phyloP scores from a whole-genome alignment of 2,888 invertebrate genomes.

The Melipona beecheii region DNA sequence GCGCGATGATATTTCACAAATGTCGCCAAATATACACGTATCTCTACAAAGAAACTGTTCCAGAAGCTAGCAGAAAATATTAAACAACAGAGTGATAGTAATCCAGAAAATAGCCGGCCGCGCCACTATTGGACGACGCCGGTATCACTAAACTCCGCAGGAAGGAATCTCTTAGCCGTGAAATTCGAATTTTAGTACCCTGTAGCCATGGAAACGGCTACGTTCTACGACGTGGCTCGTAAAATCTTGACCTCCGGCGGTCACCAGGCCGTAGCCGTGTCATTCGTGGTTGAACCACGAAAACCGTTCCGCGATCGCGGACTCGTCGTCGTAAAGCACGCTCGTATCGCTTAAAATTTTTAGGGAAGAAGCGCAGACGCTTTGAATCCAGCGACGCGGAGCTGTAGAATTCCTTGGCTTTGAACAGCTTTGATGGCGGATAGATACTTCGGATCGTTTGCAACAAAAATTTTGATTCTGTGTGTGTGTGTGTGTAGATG shows the following conservation, averaged over 20 bases:
- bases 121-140: neutral
- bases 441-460: too few species aligned
- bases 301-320: neutral
- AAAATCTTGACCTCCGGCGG: neutral
- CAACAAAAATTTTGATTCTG: too few species aligned
- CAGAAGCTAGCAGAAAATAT: neutral
- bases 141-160: neutral
- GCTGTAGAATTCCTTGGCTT: too few species aligned
- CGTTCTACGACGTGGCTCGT: neutral
- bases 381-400: neutral
- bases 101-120: neutral
- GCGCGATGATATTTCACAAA: neutral
- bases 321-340: neutral
- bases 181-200: neutral
- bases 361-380: neutral
- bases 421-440: too few species aligned
- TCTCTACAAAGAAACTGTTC: neutral
- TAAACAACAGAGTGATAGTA: neutral
- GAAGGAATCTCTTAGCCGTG: neutral
- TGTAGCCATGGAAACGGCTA: neutral
- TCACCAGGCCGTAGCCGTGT: neutral
- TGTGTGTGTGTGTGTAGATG: neutral
- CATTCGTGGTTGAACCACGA: neutral
- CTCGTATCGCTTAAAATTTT: neutral
- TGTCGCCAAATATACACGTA: neutral